phyloP scores from a whole-genome alignment of 1,140 invertebrate genomes.

The Bicyclus anynana region DNA sequence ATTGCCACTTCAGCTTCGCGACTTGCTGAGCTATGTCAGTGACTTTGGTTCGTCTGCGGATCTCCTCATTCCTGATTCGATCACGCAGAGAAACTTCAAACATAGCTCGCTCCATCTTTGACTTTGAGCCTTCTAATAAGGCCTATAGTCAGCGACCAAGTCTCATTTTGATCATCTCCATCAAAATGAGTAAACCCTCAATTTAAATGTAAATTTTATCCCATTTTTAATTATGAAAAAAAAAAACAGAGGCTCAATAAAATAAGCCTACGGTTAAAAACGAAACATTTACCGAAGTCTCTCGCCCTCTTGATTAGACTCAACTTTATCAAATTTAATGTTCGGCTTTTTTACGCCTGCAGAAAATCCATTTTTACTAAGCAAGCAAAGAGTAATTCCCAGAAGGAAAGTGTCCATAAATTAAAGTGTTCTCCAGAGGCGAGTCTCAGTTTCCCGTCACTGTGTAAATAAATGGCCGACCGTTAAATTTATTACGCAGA shows the following conservation, averaged over 20 bases:
- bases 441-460: conserved; percentile 49
- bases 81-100: too few relatives aligned
- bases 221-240: too few relatives aligned
- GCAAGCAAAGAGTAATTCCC: conserved; percentile 29
- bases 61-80: too few relatives aligned
- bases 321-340: conserved; percentile 33
- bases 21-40: too few relatives aligned
- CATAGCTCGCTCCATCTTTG: too few relatives aligned
- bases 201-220: too few relatives aligned
- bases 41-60: too few relatives aligned
- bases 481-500: conserved; percentile 51
- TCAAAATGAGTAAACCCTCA: too few relatives aligned
- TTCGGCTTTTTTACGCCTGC: conserved; percentile 24
- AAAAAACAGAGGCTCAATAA: conserved; percentile 9
- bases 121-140: too few relatives aligned
- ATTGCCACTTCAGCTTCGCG: too few relatives aligned
- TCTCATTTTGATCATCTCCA: too few relatives aligned
- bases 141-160: too few relatives aligned
- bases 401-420: conserved; percentile 39
- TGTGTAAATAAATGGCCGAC: conserved; percentile 55
- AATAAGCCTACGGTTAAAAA: conserved; percentile 13
- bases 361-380: conserved; percentile 30
- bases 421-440: conserved; percentile 44
- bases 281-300: conserved; percentile 17
- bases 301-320: conserved; percentile 29